phyloP scores from a whole-genome alignment of 1,140 invertebrate genomes.

The Ptiloglossa arizonensis region DNA sequence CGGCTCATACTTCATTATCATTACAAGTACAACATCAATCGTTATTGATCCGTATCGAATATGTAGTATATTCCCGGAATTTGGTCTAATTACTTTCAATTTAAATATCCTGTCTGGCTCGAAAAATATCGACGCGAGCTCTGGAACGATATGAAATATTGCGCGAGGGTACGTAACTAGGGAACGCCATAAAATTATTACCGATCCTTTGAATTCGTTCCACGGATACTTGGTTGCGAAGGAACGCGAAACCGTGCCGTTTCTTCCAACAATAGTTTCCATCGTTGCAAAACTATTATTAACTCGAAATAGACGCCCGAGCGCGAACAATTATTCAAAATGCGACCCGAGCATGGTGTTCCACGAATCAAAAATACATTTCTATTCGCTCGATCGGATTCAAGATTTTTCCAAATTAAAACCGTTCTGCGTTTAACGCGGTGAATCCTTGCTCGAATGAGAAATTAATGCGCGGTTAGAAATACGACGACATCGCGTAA shows the following conservation, averaged over 20 bases:
- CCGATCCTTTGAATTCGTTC: not conserved
- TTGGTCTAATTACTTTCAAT: conserved; percentile 63
- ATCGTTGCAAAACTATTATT: too few relatives aligned
- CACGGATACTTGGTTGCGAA: too few relatives aligned
- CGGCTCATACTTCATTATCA: conserved; percentile 62
- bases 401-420: not conserved
- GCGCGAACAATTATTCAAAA: too few relatives aligned
- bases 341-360: too few relatives aligned
- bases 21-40: conserved; percentile 62
- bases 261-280: not conserved
- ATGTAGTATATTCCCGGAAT: conserved; percentile 48
- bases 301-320: too few relatives aligned
- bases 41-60: conserved; percentile 59
- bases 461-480: not conserved
- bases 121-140: conserved; percentile 49
- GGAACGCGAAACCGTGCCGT: too few relatives aligned
- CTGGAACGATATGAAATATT: conserved; percentile 21
- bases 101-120: conserved; percentile 52
- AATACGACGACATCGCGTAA: not conserved
- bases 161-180: not conserved
- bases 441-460: not conserved
- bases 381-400: not conserved
- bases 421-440: too few relatives aligned
- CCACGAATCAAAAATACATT: too few relatives aligned
- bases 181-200: not conserved